Base-by-base conservation (phyloP, 2,888 invertebrate genomes). In the Caenorhabditis zanzibari region DNA sequence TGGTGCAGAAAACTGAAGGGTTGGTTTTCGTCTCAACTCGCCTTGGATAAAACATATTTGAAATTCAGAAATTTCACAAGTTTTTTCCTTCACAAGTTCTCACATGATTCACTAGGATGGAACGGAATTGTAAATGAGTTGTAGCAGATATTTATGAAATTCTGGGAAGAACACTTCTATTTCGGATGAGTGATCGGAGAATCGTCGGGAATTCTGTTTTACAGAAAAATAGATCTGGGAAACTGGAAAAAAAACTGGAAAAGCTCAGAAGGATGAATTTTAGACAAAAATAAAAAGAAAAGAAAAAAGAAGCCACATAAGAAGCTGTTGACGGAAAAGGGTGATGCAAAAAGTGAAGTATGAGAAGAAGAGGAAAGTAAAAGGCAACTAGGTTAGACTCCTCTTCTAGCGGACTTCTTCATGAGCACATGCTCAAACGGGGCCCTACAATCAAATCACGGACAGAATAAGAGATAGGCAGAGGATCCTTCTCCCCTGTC, bases 381-480 rank as follows among this genome's bases (percentile, higher is more conserved):
- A 81, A 81, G 63, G 74, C 81, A 81, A 81, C 81, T 81, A 81
- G 74, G 74, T 81, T 81, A 81, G 69, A 69, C 69, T 64, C 63
- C 35, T 80, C 56, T 71, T 47, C 63, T 73, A 59, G 66, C 80
- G 80, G 73, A 68, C 73, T 73, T 69, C 77, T 61, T 73, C 73
- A 80, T 73, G 81, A 81, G 81, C 74, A 74, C 81, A 81, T 81
- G 81, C 74, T 69, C 81, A 81, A 69, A 38, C 52, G 61, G n/a
- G 63, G 58, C 58, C 32, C 74, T 69, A 81, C 81, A 81, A 81
- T 81, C 81, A 81, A 81, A 81, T 81, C 81, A 81, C 54, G 81
- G 63, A 44, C 26, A 72, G 72, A 72, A 79, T 49, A 58, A 72
- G 79, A 71, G 71, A 64, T 64, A 35, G 71, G 32, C 26, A 56